phyloP scores from a whole-genome alignment of 1,140 invertebrate genomes.

The Drosophila baimaii region DNA sequence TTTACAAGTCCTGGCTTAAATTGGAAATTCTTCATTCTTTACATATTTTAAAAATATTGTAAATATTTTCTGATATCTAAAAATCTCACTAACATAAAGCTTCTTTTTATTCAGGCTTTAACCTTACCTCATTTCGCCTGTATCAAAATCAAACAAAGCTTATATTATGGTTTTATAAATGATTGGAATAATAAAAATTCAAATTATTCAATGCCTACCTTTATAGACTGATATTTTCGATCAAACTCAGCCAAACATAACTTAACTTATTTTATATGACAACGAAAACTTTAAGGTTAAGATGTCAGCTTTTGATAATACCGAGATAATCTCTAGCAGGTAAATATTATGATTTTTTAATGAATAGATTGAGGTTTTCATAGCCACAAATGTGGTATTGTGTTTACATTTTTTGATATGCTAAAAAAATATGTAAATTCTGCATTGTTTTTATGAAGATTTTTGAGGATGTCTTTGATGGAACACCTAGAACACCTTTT shows the following conservation, averaged over 20 bases:
- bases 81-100: neutral
- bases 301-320: neutral
- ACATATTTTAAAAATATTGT: neutral
- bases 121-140: no score
- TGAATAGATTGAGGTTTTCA: neutral
- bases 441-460: neutral
- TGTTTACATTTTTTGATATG: neutral
- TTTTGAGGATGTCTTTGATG: no score
- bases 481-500: no score
- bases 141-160: neutral
- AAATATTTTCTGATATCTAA: neutral
- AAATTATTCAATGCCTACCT: neutral
- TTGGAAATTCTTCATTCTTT: neutral
- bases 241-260: slow-evolving; percentile 5
- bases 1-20: neutral
- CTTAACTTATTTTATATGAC: neutral
- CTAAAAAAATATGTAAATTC: neutral
- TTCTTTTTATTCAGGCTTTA: neutral
- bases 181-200: slow-evolving; percentile 1
- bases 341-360: neutral
- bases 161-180: neutral
- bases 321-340: neutral
- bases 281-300: neutral
- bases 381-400: neutral
- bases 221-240: neutral